Evolutionary conservation across 2,888 invertebrate species (phyloP).

Genomic region (Melanargia galathea): DNA sequence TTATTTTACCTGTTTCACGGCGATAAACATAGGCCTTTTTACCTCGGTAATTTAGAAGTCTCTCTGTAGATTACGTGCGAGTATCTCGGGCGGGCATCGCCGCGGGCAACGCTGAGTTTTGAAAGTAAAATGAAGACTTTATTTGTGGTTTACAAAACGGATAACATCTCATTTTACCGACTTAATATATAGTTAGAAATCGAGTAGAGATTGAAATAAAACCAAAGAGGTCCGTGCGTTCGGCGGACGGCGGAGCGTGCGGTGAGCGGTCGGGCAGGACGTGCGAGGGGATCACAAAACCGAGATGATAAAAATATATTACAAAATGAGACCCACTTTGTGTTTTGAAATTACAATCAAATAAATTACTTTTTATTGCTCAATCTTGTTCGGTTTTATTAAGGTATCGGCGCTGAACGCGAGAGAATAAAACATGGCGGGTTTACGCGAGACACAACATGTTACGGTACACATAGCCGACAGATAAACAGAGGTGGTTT

Average conservation of each 20-base stretch:
- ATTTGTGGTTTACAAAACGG: slow-evolving; percentile 52
- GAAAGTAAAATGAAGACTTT: slow-evolving; percentile 38
- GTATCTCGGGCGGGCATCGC: slow-evolving; percentile 16
- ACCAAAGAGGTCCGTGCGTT: slow-evolving; percentile 56
- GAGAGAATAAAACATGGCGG: slow-evolving; percentile 78
- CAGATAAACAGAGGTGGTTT: slow-evolving; percentile 67
- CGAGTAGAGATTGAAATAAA: slow-evolving; percentile 64
- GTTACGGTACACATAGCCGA: slow-evolving; percentile 60
- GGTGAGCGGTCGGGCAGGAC: slow-evolving; percentile 64
- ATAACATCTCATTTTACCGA: slow-evolving; percentile 67
- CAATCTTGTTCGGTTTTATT: slow-evolving; percentile 82
- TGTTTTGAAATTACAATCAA: slow-evolving; percentile 82
- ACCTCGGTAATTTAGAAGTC: slow-evolving; percentile 22
- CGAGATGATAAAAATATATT: slow-evolving; percentile 81
- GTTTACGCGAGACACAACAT: slow-evolving; percentile 75
- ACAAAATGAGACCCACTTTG: slow-evolving; percentile 81
- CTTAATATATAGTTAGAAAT: slow-evolving; percentile 55
- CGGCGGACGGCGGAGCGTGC: slow-evolving; percentile 60
- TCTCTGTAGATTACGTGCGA: slow-evolving; percentile 13
- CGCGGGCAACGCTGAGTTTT: slow-evolving; percentile 19
- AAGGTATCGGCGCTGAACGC: slow-evolving; percentile 79
- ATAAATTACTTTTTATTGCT: slow-evolving; percentile 83
- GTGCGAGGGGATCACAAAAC: slow-evolving; percentile 78
- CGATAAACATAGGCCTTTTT: slow-evolving; percentile 18
- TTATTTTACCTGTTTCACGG: slow-evolving; percentile 3